These are phyloP conservation scores for Tipula confusa DNA, from an alignment of 2,888 invertebrate genomes.

Conservation along the genomic window DNA sequence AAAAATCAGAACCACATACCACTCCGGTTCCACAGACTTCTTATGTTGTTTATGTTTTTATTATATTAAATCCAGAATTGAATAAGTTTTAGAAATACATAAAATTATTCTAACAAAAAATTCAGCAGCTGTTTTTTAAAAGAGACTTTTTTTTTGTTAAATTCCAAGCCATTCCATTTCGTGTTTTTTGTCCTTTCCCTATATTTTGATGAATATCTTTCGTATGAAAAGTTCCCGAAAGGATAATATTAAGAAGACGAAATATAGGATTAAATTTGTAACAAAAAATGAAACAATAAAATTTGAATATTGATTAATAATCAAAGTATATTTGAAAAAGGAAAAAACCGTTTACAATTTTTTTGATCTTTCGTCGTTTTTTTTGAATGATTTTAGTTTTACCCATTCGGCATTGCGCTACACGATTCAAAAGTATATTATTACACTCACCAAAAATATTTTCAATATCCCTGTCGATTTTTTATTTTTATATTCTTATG, in stretches of 20 bases:
- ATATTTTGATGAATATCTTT: background rate
- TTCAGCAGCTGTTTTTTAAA: too few species aligned
- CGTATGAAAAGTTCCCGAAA: background rate
- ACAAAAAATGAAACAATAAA: background rate
- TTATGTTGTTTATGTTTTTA: background rate
- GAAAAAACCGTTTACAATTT: background rate
- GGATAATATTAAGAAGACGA: background rate
- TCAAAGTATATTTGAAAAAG: background rate
- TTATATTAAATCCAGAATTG: background rate
- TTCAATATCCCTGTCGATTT: background rate
- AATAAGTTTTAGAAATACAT: background rate
- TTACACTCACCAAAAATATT: background rate
- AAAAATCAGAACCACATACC: background rate
- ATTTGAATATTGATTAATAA: slow-evolving; percentile 25
- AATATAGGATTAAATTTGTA: background rate
- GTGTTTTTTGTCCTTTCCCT: background rate
- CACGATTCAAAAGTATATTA: background rate
- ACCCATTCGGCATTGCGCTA: background rate
- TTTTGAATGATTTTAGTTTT: too few species aligned
- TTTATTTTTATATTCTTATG: background rate
- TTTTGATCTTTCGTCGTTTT: background rate
- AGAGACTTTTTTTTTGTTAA: too few species aligned
- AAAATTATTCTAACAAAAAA: too few species aligned
- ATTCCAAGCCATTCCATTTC: too few species aligned
- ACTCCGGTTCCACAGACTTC: background rate